These are phyloP conservation scores for Wasmannia auropunctata DNA, from an alignment of 1,140 invertebrate species.

Conservation along the genomic window DNA sequence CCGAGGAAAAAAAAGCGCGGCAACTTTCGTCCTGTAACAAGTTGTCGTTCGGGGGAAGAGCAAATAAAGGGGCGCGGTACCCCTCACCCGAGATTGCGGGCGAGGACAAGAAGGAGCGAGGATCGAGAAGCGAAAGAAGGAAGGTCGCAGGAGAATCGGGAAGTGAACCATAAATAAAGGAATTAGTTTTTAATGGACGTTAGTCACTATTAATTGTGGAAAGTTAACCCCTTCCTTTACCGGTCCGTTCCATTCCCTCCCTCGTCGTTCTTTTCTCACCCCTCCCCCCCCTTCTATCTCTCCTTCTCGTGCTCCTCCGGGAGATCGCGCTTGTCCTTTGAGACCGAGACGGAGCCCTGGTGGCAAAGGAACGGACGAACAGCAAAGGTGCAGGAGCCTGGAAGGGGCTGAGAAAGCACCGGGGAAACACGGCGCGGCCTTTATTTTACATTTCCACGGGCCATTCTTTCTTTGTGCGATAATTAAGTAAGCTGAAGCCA, in stretches of 20 bases:
- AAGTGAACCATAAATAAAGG: conserved; percentile 73
- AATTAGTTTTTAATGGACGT: conserved; percentile 79
- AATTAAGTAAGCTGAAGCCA: conserved; percentile 76
- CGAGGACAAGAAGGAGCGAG: conserved; percentile 52
- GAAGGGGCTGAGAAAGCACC: conserved; percentile 64
- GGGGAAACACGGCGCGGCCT: conserved; percentile 70
- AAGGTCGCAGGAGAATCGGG: conserved; percentile 48
- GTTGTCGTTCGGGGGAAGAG: conserved; percentile 69
- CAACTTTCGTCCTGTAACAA: conserved; percentile 73
- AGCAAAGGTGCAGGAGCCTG: conserved; percentile 37
- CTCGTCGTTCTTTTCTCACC: conserved; percentile 34
- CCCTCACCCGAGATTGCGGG: conserved; percentile 33
- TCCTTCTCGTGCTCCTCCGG: neutral
- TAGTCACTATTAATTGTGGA: conserved; percentile 78
- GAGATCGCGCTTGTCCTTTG: conserved; percentile 69
- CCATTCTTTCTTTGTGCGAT: conserved; percentile 75
- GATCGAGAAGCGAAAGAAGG: conserved; percentile 26
- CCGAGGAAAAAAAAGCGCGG: conserved; percentile 47
- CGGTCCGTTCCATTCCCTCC: conserved; percentile 4
- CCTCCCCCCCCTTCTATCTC: neutral
- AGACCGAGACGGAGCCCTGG: conserved; percentile 65
- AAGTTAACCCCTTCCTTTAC: conserved; percentile 73
- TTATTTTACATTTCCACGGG: conserved; percentile 75
- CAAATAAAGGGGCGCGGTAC: conserved; percentile 68
- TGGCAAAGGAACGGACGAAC: conserved; percentile 58